Percentiles rank a stretch among this genome's conserved stretches.
Evolutionary conservation across 1,140 invertebrate species (phyloP).

Genomic region (Phenacoccus solenopsis): DNA sequence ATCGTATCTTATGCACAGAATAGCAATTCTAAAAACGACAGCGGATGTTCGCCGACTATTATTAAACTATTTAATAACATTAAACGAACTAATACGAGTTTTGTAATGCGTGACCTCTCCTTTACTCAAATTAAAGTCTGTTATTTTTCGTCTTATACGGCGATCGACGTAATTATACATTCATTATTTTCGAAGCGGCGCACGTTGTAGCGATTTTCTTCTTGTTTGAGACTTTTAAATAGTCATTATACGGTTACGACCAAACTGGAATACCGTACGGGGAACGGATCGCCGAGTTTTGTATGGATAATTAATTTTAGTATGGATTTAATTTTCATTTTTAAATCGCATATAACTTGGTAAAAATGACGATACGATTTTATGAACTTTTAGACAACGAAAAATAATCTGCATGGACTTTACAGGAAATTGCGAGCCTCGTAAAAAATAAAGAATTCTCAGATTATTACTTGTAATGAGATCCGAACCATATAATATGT

Average conservation of each 20-base stretch:
- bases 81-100: slow-evolving; percentile 2
- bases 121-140: not conserved
- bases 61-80: slow-evolving; percentile 4
- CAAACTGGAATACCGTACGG: not conserved
- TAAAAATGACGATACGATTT: too few relatives aligned
- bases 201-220: not conserved
- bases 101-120: not conserved
- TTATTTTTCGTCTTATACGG: not conserved
- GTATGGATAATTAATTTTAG: too few relatives aligned
- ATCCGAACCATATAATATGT: too few relatives aligned
- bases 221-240: not conserved
- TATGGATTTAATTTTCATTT: too few relatives aligned
- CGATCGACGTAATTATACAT: not conserved
- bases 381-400: too few relatives aligned
- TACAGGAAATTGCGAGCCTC: too few relatives aligned
- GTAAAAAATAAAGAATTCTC: too few relatives aligned
- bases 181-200: not conserved
- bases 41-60: slow-evolving; percentile 1
- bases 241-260: not conserved
- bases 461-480: too few relatives aligned
- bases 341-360: too few relatives aligned
- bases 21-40: slow-evolving; percentile 2
- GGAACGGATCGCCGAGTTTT: too few relatives aligned
- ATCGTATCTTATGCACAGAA: not conserved
- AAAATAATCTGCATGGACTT: too few relatives aligned